Evolutionary conservation across 2,797 vertebrate genomes (phyloP), one percentile per base, ranked within the genome.

Genomic region (Stomatorhinus walkeri): DNA sequence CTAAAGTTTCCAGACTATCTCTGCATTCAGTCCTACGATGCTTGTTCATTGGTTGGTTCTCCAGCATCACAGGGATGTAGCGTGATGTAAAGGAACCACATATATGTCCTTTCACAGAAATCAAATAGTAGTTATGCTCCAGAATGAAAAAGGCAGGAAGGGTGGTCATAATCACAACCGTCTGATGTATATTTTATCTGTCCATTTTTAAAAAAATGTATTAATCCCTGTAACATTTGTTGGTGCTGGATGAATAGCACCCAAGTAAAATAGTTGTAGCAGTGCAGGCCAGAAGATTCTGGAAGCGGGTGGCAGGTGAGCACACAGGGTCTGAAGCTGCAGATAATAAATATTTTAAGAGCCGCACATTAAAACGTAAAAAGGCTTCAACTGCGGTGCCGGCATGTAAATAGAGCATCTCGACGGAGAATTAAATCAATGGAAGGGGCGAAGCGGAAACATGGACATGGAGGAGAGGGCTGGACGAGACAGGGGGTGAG

Each of bases 361-460:
- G 28, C 56, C 19, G 1, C 56, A 28, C 59, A 9, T 61, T 51
- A 85, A 68, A 89, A 48, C 56, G 61, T 5, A 85, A 12, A 85
- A 54, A 88, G 3, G 76, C 46, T 68, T 85, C 24, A n/a, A 68
- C 49, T 36, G 43, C 24, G 14, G 79, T 59, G 59, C 28, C 32
- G 12, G 56, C 16, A 89, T 46, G 32, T 43, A 59, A 83, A 51
- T 7, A 46, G 52, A 52, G 22, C 36, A 43, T 89, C 32, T 85
- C 16, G 2, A 89, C 14, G 22, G 86, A 19, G 56, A 89, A 85
- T 68, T 48, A 68, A 46, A 85, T 52, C 84, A 89, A 89, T 52
- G 83, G 36, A 51, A 61, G 8, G 8, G 64, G 16, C 48, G 43
- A 68, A 81, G 56, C 46, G 46, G 32, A 22, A 85, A 72, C 81